Percentiles rank a stretch among this genome's conserved stretches.
Evolutionary conservation across 2,888 invertebrate genomes (phyloP).

Genomic region (Hemistola chrysoprasaria): DNA sequence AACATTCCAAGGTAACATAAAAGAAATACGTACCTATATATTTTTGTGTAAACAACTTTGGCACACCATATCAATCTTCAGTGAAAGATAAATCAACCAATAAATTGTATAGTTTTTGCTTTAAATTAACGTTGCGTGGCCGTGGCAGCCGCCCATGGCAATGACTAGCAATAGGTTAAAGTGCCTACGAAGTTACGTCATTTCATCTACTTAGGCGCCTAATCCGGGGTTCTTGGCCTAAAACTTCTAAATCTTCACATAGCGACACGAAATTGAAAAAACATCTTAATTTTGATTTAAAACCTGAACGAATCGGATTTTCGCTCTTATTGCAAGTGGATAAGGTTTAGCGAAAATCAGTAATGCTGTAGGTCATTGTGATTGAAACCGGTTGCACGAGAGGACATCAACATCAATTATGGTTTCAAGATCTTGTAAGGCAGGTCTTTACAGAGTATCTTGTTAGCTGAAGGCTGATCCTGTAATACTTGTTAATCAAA

Average conservation of each 20-base stretch:
- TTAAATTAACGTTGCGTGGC: neutral
- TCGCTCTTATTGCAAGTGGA: slow-evolving; percentile 13
- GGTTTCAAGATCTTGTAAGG: slow-evolving; percentile 18
- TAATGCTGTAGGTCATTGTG: slow-evolving; percentile 20
- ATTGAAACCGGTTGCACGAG: slow-evolving; percentile 25
- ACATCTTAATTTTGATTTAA: slow-evolving; percentile 21
- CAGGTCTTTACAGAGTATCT: slow-evolving; percentile 7
- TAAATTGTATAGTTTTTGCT: slow-evolving; percentile 12
- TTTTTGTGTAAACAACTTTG: too few relatives aligned
- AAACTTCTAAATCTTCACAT: slow-evolving; percentile 4
- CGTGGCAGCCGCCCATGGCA: slow-evolving; percentile 1
- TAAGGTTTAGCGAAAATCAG: slow-evolving; percentile 12
- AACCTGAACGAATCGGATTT: slow-evolving; percentile 13
- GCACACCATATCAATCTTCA: too few relatives aligned
- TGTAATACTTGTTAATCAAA: too few relatives aligned
- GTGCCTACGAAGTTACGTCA: slow-evolving; percentile 18
- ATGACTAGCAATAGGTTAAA: slow-evolving; percentile 10
- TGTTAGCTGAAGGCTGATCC: slow-evolving; percentile 6
- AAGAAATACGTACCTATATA: neutral
- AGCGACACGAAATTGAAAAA: slow-evolving; percentile 24
- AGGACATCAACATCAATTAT: slow-evolving; percentile 24
- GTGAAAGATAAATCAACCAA: neutral
- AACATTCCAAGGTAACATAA: slow-evolving; percentile 3
- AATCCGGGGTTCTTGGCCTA: slow-evolving; percentile 30
- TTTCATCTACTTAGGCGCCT: slow-evolving; percentile 11